These are phyloP conservation scores for Takifugu bimaculatus DNA, from an alignment of 2,113 vertebrate species.

Conservation along the genomic window DNA sequence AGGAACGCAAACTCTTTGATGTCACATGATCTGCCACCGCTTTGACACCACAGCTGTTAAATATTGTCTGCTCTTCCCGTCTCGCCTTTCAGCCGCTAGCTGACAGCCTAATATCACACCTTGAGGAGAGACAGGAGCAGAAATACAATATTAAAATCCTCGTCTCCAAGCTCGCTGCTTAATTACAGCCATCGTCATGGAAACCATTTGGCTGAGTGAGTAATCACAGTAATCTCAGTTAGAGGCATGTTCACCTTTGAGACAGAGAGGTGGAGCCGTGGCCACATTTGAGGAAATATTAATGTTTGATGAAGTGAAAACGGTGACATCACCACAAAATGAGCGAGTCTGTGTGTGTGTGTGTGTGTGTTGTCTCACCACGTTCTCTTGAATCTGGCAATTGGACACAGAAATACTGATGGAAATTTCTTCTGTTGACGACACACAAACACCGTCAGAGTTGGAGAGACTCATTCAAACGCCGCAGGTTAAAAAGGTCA, in stretches of 20 bases:
- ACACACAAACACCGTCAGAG: too few species aligned
- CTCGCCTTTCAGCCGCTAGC: slow-evolving; percentile 39
- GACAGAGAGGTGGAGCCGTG: slow-evolving; percentile 47
- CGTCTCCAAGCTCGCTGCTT: slow-evolving; percentile 46
- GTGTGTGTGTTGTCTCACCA: too few species aligned
- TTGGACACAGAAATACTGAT: too few species aligned
- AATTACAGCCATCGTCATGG: slow-evolving; percentile 68
- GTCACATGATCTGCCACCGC: slow-evolving; percentile 39
- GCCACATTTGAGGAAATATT: slow-evolving; percentile 17
- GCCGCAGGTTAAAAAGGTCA: too few species aligned
- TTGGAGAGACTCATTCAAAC: too few species aligned
- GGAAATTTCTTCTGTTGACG: too few species aligned
- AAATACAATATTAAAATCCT: slow-evolving; percentile 61
- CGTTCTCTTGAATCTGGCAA: too few species aligned
- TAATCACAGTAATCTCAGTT: slow-evolving; percentile 74
- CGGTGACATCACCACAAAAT: slow-evolving; percentile 78
- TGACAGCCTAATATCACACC: slow-evolving; percentile 69
- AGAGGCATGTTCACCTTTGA: slow-evolving; percentile 67
- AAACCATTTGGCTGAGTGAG: slow-evolving; percentile 67
- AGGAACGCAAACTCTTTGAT: too few species aligned
- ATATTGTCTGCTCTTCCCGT: slow-evolving; percentile 60
- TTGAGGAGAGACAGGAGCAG: slow-evolving; percentile 44
- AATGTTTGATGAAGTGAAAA: slow-evolving; percentile 73
- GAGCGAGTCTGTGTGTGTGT: too few species aligned
- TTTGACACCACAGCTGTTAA: slow-evolving; percentile 55